Evolutionary conservation across 2,888 invertebrate genomes (phyloP).

Genomic region (Catotricha subobsoleta): DNA sequence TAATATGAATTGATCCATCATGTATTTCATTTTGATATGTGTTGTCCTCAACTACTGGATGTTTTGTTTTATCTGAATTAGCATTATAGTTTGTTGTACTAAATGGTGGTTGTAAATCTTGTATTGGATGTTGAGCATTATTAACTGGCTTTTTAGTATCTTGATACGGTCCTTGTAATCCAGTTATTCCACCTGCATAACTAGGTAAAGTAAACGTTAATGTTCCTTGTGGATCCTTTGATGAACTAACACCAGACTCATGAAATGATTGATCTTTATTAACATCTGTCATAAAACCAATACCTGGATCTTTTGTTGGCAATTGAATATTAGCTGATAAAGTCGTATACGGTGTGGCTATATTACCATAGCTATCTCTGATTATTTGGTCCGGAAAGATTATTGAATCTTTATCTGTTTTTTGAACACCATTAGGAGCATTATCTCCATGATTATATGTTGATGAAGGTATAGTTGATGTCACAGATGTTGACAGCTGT

Average conservation of each 20-base stretch:
- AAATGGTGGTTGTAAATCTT: no score
- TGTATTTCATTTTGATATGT: no score
- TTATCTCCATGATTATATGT: background rate
- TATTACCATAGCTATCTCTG: slow-evolving; percentile 2
- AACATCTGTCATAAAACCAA: slow-evolving; percentile 1
- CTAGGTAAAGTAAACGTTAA: background rate
- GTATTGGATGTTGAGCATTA: no score
- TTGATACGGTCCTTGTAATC: background rate
- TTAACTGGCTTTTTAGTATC: no score
- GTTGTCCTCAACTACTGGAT: no score
- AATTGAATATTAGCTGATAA: background rate
- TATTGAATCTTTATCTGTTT: background rate
- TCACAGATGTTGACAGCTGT: background rate
- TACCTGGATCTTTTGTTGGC: background rate
- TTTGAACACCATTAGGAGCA: background rate
- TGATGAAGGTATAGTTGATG: background rate
- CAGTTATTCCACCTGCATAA: background rate
- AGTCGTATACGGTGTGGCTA: background rate
- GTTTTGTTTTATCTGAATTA: no score
- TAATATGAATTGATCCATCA: no score
- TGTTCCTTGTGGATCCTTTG: background rate
- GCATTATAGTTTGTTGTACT: no score
- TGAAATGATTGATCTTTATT: background rate
- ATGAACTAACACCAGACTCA: background rate
- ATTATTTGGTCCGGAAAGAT: background rate